These are phyloP conservation scores for Deroplatys truncata DNA, from an alignment of 2,888 invertebrate species.

Conservation along the genomic window DNA sequence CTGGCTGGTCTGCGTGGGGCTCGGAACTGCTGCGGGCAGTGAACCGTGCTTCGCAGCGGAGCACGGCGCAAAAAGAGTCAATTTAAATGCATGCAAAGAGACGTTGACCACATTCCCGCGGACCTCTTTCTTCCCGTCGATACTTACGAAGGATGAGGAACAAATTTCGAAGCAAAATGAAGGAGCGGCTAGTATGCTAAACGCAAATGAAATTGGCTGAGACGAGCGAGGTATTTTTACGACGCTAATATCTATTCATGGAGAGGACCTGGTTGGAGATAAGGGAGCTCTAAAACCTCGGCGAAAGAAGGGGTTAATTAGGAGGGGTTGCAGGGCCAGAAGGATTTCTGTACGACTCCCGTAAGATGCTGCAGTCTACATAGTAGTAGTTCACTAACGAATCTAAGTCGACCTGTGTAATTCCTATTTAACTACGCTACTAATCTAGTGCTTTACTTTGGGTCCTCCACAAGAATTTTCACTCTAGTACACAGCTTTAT, in stretches of 20 bases:
- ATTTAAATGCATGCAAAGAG: constrained; percentile 17
- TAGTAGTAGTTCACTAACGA: background rate
- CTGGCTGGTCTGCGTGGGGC: background rate
- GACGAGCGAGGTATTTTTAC: background rate
- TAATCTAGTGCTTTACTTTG: too few relatives aligned
- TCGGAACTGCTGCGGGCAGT: background rate
- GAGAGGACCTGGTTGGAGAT: background rate
- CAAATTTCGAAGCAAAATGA: background rate
- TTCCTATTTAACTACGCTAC: background rate
- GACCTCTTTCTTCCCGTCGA: background rate
- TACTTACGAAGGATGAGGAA: background rate
- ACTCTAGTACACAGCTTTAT: background rate
- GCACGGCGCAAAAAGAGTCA: background rate
- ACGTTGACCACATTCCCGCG: background rate
- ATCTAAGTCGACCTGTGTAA: background rate
- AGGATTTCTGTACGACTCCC: background rate
- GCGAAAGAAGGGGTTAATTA: background rate
- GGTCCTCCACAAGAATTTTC: background rate
- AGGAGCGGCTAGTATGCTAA: background rate
- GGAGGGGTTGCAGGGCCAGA: background rate
- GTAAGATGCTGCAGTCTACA: background rate
- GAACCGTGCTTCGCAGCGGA: background rate
- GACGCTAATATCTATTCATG: background rate
- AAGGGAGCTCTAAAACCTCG: background rate
- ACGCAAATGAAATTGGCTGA: background rate